phyloP scores from a whole-genome alignment of 2,888 invertebrate genomes.

The Diplolepis rosae region DNA sequence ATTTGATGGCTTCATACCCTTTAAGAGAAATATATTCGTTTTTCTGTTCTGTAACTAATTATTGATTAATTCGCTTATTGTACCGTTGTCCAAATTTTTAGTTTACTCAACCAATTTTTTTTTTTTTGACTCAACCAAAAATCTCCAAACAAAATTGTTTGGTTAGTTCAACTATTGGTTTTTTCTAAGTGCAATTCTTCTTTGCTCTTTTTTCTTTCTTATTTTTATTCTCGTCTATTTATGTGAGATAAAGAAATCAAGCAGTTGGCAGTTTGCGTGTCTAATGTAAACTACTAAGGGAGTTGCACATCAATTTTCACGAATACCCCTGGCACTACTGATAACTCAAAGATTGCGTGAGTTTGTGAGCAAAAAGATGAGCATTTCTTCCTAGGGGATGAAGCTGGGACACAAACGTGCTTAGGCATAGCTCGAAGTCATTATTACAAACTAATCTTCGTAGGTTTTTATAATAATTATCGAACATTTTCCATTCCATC shows the following conservation, averaged over 20 bases:
- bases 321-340: slow-evolving; percentile 44
- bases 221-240: neutral
- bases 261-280: slow-evolving; percentile 34
- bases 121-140: no score
- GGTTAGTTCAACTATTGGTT: neutral
- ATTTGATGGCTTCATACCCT: no score
- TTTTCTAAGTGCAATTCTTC: no score
- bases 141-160: neutral
- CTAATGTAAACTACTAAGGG: slow-evolving; percentile 22
- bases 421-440: slow-evolving; percentile 4
- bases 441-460: neutral
- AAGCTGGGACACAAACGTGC: slow-evolving; percentile 2
- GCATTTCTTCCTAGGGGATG: neutral
- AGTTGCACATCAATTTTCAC: slow-evolving; percentile 46
- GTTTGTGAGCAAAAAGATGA: slow-evolving; percentile 26
- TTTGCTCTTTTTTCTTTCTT: neutral
- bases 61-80: no score
- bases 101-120: no score
- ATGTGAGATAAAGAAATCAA: slow-evolving; percentile 31
- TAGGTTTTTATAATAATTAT: neutral
- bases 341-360: slow-evolving; percentile 50
- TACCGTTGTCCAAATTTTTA: no score
- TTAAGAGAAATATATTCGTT: no score
- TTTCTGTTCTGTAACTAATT: no score
- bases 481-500: no score